Base-by-base conservation (phyloP, 2,797 vertebrate species). In the Hoplostethus atlanticus region DNA sequence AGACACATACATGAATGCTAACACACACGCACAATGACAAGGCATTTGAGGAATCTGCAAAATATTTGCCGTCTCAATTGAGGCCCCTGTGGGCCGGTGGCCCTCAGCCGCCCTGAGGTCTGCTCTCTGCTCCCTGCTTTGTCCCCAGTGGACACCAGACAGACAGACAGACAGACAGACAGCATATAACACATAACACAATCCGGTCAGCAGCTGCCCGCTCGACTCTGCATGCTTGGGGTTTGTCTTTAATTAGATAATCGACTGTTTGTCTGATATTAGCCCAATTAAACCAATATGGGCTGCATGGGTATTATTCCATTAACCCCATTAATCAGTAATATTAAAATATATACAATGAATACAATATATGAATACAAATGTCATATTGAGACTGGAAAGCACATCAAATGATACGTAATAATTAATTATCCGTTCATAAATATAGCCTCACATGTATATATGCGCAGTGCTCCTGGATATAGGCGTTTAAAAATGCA, bases 1-100 rank as follows among this genome's bases (percentile, higher is more conserved):
- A 21, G 67, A 84, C 89, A 88, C 79, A 80, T 55, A 10, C 72
- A 83, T 76, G 84, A 82, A 87, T 89, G 89, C 89, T 85, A 84
- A 86, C 70, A 56, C 65, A 54, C 67, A 28, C 2, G 21, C 38
- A 94, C 91, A 94, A 92, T 90, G 81, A 85, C 38, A 21, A 82
- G 88, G 90, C 74, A 93, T 93, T 78, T 84, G 66, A 50, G 91
- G 92, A 94, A 95, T 95, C 83, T 81, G 80, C 56, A 65, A 79
- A 85, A 74, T 89, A 90, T 92, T 91, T 88, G 89, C 76, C 2
- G 42, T 73, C 68, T 91, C 60, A 82, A 87, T 92, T 90, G 71
- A 83, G 80, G 60, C 74, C 55, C 56, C 40, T 50, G 16, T 76
- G 89, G 88, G 82, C 83, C 0, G 17, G 3, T 87, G 92, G 57